These are phyloP conservation scores for Agrilus planipennis DNA, from an alignment of 1,140 invertebrate genomes.

Conservation along the genomic window DNA sequence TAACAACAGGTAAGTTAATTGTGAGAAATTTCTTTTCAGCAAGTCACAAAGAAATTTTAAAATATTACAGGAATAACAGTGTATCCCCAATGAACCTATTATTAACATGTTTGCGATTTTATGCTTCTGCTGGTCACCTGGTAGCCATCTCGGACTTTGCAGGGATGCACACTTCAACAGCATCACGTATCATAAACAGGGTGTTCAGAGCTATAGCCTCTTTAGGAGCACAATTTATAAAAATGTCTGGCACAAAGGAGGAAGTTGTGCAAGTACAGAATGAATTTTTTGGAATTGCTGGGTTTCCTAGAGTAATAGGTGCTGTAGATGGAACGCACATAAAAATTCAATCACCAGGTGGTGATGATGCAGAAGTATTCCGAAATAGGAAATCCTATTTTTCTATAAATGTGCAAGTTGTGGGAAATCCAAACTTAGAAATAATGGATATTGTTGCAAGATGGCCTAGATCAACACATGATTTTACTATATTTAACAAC, in stretches of 20 bases:
- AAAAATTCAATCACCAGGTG: conserved; percentile 1
- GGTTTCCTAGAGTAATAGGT: conserved; percentile 8
- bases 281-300: conserved; percentile 11
- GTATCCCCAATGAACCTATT: conserved; percentile 14
- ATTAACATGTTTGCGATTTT: conserved; percentile 19
- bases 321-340: conserved; percentile 1
- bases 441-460: conserved; percentile 28
- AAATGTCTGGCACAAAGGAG: conserved; percentile 15
- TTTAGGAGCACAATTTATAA: conserved; percentile 9
- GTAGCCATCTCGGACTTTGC: conserved; percentile 20
- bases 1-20: conserved; percentile 3
- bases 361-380: conserved; percentile 24
- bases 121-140: conserved; percentile 21
- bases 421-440: conserved; percentile 19
- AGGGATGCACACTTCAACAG: conserved; percentile 20
- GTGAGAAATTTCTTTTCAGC: not conserved
- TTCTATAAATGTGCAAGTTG: conserved; percentile 30
- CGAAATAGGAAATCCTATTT: conserved; percentile 31
- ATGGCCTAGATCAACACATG: conserved; percentile 30
- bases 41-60: not conserved
- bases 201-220: conserved; percentile 20
- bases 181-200: conserved; percentile 16
- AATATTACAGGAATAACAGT: conserved; percentile 3
- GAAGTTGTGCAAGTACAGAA: conserved; percentile 2
- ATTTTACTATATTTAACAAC: conserved; percentile 28